Conservation (phyloP, 2,113 vertebrate genomes). For the Australoheros scitulus region DNA sequence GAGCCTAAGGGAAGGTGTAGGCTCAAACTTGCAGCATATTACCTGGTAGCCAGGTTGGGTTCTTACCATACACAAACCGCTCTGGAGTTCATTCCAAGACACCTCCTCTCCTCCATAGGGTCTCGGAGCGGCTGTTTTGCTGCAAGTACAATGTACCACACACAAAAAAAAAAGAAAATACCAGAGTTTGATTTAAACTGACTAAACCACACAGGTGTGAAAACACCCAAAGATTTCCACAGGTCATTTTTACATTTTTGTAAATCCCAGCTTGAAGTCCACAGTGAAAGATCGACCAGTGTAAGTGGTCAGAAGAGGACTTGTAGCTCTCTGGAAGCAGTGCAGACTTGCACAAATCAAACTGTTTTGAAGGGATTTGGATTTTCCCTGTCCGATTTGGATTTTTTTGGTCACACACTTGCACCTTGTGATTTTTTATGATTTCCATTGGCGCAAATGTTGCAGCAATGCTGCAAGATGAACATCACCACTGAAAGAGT, state of each 20-base stretch:
- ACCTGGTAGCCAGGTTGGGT: not conserved
- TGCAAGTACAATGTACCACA: not conserved
- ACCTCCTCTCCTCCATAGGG: not conserved
- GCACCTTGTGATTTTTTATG: not conserved
- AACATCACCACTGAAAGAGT: not conserved
- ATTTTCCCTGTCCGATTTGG: too few species aligned
- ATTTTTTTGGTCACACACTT: not conserved
- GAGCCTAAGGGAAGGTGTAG: not conserved
- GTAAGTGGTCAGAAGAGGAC: not conserved
- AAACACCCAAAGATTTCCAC: not conserved
- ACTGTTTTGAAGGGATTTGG: not conserved
- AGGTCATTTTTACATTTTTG: not conserved
- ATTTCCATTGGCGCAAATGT: not conserved
- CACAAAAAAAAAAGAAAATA: not conserved
- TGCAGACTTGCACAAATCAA: not conserved
- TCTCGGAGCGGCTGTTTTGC: not conserved
- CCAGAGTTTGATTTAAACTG: not conserved
- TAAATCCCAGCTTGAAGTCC: not conserved
- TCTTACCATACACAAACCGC: not conserved
- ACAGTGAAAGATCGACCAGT: not conserved
- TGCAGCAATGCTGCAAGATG: not conserved
- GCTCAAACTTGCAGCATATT: not conserved
- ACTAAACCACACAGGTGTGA: too few species aligned
- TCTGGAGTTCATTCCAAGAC: not conserved
- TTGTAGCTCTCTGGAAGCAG: accelerated